Base-by-base conservation (phyloP, 2,888 invertebrate genomes). In the Bedellia somnulentella region DNA sequence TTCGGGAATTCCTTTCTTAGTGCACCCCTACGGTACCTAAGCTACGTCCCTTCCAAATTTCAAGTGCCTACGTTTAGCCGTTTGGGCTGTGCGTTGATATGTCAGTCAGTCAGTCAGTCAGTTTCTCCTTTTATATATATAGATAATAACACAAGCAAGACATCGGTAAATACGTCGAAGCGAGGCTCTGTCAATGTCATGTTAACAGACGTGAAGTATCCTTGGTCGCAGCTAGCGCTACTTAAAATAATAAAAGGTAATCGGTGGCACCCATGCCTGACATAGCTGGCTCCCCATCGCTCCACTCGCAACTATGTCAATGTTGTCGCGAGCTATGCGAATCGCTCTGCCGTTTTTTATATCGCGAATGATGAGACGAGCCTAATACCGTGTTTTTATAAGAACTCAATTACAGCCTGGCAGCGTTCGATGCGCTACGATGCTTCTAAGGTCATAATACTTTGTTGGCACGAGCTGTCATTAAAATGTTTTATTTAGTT, bases 371-470 rank as follows among this genome's bases (percentile, higher is more conserved):
- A n/a, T n/a, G n/a, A n/a, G n/a, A n/a, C 57, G 54, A 52, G 51
- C 52, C 51, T 56, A 57, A 57, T 55, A 43, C 40, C 39, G 38
- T 45, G 53, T 52, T 70, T 64, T 62, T 55, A 49, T 41, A 46
- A 40, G 48, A 49, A 48, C n/a, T n/a, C 46, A 55, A 58, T 59
- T 53, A 57, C 50, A 51, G 57, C 54, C 57, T 61, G 63, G 67
- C 68, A 49, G 57, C 64, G 70, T 51, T 66, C 67, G 73, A 68
- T 70, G 68, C 73, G 60, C 71, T 66, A 64, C 59, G 57, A 35
- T 57, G 67, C 49, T 35, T 48, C 40, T 52, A 52, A 71, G 73
- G 73, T 56, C 67, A 46, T n/a, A n/a, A 8, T 8, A 10, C n/a
- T 17, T 10, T 16, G 10, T 15, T 18, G 47, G 60, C 63, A 63